Evolutionary conservation across 2,797 vertebrate genomes (phyloP), one percentile per base, ranked within the genome.

Genomic region (Cynodonichthys magdalenae): DNA sequence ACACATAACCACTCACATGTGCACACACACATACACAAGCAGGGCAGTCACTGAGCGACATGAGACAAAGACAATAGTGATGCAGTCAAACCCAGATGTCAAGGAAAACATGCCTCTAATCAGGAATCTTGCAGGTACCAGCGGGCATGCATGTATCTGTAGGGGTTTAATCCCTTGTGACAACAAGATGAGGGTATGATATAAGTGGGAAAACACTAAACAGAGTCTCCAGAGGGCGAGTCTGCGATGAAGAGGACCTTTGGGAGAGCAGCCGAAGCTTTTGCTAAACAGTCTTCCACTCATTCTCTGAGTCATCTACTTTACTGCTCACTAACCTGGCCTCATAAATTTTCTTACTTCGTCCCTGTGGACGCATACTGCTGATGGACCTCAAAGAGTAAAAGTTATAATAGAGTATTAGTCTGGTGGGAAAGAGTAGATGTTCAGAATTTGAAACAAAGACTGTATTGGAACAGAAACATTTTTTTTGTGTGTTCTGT

Each of bases 221-320:
- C 80, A 80, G 79, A 88, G 63, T 69, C 82, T 71, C 77, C 18
- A 17, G 72, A 59, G 80, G 63, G 27, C 50, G 63, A 69, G 67
- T 71, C 49, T 59, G 66, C 82, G 86, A 89, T 88, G 73, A 81
- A 85, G 47, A 66, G 75, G 78, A 79, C 83, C 80, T 75, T 61
- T 73, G 80, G 75, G 86, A 74, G 63, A 69, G 61, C 49, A 59
- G 59, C 39, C 53, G 50, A 76, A 71, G 73, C 75, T 79, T 77
- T 75, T 67, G 64, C 75, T 65, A 78, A 86, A 85, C 65, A 83
- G 50, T 59, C 67, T 42, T 72, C 69, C 20, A 42, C 65, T 84
- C 53, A 70, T 82, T 83, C 50, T 57, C 46, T 63, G 66, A 80
- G 67, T 69, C 76, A 65, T 83, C 76, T 71, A 47, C 66, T 66